phyloP scores from a whole-genome alignment of 1,140 invertebrate species.

The Drosophila simulans region DNA sequence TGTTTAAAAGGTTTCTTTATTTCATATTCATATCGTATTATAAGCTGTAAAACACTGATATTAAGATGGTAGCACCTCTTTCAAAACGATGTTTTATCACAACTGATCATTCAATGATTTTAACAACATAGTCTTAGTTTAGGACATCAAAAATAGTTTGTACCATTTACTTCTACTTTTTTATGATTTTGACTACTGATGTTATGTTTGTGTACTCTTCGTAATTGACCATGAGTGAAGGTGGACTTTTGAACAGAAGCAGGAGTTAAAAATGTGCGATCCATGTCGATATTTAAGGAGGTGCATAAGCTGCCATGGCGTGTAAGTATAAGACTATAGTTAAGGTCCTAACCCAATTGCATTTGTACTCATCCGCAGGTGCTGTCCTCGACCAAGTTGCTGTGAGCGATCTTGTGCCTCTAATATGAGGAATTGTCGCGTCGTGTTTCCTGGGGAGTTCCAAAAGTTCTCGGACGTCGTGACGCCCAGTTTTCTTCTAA shows the following conservation, averaged over 20 bases:
- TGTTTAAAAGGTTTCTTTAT: too few species aligned
- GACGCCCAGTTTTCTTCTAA: conserved; percentile 49
- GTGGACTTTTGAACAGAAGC: not conserved
- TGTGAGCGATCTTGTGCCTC: not conserved
- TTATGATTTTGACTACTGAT: conserved; percentile 4
- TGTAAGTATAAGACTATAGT: not conserved
- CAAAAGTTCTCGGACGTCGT: conserved; percentile 59
- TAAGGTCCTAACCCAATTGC: too few species aligned
- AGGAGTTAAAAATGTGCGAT: conserved; percentile 13
- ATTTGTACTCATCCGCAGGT: too few species aligned
- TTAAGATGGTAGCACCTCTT: not conserved
- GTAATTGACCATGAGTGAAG: conserved; percentile 10
- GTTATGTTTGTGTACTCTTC: conserved; percentile 9
- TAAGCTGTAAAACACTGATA: not conserved
- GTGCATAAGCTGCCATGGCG: conserved; percentile 10
- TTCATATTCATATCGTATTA: too few species aligned
- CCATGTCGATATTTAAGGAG: conserved; percentile 4
- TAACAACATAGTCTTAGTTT: conserved; percentile 3
- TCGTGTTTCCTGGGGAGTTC: conserved; percentile 20
- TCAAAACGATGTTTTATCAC: not conserved
- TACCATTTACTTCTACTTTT: not conserved
- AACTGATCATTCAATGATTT: too few species aligned
- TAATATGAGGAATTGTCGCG: not conserved
- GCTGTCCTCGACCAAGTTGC: conserved; percentile 4
- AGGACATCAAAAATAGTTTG: conserved; percentile 21